Evolutionary conservation across 2,113 vertebrate species (phyloP).

Genomic region (Hassar affinis): DNA sequence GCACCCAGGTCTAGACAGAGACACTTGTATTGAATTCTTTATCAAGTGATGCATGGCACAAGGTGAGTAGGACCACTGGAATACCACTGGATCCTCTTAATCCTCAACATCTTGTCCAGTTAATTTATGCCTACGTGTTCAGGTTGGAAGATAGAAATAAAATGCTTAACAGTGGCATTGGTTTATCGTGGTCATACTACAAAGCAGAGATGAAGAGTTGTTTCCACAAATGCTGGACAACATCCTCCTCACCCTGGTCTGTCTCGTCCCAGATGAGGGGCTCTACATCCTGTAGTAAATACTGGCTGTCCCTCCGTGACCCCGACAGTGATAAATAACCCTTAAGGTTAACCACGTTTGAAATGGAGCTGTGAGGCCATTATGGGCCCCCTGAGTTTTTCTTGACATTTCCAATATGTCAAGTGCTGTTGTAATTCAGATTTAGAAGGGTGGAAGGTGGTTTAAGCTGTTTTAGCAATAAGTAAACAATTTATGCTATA

Average conservation of each 20-base stretch:
- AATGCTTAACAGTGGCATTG: not conserved
- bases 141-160: not conserved
- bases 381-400: slow-evolving; percentile 69
- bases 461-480: not conserved
- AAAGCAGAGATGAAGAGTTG: not conserved
- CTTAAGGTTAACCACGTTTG: slow-evolving; percentile 73
- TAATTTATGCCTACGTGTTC: not conserved
- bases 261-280: slow-evolving; percentile 48
- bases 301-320: slow-evolving; percentile 66
- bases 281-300: slow-evolving; percentile 71
- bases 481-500: not conserved
- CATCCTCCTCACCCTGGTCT: slow-evolving; percentile 52
- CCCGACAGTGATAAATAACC: slow-evolving; percentile 72
- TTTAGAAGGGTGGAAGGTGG: slow-evolving; percentile 46
- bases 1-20: slow-evolving; percentile 40
- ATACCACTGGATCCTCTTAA: slow-evolving; percentile 35
- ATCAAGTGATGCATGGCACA: slow-evolving; percentile 61
- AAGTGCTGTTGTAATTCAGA: slow-evolving; percentile 56
- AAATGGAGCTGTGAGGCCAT: slow-evolving; percentile 72
- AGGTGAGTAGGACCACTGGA: slow-evolving; percentile 12
- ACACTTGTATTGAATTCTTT: slow-evolving; percentile 58
- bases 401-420: slow-evolving; percentile 73
- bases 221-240: not conserved
- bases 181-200: not conserved
- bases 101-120: not conserved